Evolutionary conservation across 2,888 invertebrate genomes (phyloP), one percentile per base, ranked within the genome.

Genomic region (Thalpophila matura): DNA sequence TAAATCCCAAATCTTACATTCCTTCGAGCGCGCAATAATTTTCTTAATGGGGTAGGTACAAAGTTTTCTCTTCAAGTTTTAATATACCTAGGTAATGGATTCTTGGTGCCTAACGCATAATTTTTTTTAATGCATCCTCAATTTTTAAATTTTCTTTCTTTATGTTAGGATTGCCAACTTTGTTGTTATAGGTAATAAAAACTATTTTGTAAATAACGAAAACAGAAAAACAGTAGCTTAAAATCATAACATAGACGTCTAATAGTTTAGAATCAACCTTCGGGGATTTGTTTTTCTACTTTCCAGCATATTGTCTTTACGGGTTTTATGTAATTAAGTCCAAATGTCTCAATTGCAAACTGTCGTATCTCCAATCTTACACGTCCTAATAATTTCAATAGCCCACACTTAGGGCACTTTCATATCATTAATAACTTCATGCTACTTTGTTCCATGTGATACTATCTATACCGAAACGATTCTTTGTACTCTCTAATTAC

Each of bases 401-500:
- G 46, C 38, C 54, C 60, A 60, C 50, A 73, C 60, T 66, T 67
- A 73, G 70, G 65, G 73, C 57, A 75, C 67, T 61, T 75, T 69
- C 69, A 50, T 78, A 79, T 82, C 82, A 85, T 86, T 86, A 82
- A 82, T 84, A 80, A 81, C 81, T 81, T 84, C 79, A 85, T 81
- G 83, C 82, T 84, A 83, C 84, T 85, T 86, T 80, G 56, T 77
- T 79, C 60, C 59, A 83, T 84, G 78, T 81, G 90, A 90, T 91
- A 89, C 81, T 84, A 92, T 92, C 90, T 89, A 77, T 85, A 87
- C 86, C 81, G 82, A 85, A 89, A 87, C 86, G 80, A 89, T 89
- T 89, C 90, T 88, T 89, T 89, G 86, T 89, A 69, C 83, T 84
- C 86, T 86, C 87, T 91, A 88, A 92, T 91, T 89, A 91, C 79